Conservation (phyloP, 2,888 invertebrate genomes). For the Athalia rosae region DNA sequence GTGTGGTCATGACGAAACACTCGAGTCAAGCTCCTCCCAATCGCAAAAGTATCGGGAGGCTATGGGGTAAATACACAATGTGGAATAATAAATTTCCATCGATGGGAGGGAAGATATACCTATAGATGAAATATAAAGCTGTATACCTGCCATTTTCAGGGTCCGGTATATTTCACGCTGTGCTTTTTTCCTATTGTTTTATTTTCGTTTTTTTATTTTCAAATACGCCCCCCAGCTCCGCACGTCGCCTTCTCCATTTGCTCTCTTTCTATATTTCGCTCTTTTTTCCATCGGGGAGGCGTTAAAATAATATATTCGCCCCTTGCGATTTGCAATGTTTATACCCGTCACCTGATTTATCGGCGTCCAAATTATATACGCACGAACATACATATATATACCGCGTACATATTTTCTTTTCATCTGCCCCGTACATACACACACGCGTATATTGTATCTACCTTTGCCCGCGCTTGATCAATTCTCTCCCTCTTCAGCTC, state of each 20-base stretch:
- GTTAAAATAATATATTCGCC: slow-evolving; percentile 35
- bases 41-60: no score
- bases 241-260: background rate
- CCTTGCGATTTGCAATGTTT: slow-evolving; percentile 36
- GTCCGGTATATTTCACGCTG: slow-evolving; percentile 30
- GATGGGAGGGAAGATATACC: slow-evolving; percentile 9
- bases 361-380: slow-evolving; percentile 15
- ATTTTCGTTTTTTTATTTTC: no score
- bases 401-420: background rate
- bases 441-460: no score
- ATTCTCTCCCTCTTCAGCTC: no score
- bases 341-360: slow-evolving; percentile 26
- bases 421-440: background rate
- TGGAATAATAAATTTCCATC: slow-evolving; percentile 34
- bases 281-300: background rate
- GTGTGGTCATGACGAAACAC: background rate
- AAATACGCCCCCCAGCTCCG: background rate
- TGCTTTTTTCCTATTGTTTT: slow-evolving; percentile 2
- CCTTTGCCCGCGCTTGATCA: no score
- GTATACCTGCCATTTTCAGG: slow-evolving; percentile 38
- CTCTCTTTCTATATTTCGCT: background rate
- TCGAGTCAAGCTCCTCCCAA: background rate
- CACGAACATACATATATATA: background rate
- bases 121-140: slow-evolving; percentile 34
- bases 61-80: background rate